phyloP scores from a whole-genome alignment of 1,140 invertebrate genomes.

The Lethocerus indicus region DNA sequence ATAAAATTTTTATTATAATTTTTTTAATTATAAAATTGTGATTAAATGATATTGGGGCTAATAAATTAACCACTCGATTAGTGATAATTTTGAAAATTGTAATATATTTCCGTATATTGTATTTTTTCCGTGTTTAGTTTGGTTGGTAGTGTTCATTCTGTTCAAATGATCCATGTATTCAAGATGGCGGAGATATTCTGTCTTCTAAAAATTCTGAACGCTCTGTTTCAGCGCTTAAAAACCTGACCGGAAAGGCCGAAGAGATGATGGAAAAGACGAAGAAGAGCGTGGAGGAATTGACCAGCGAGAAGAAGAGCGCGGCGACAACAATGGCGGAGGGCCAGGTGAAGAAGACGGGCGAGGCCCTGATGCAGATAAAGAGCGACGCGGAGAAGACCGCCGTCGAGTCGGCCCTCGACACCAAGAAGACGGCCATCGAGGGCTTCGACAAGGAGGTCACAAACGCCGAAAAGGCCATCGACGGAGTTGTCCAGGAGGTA shows the following conservation, averaged over 20 bases:
- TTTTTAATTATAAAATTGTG: too few species aligned
- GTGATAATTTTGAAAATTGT: too few species aligned
- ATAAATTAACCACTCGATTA: too few species aligned
- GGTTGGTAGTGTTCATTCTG: too few species aligned
- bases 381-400: conserved; percentile 16
- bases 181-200: too few species aligned
- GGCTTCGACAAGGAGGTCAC: conserved; percentile 19
- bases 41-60: too few species aligned
- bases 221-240: conserved; percentile 20
- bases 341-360: conserved; percentile 20
- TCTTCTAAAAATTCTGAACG: too few species aligned
- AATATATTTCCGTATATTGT: too few species aligned
- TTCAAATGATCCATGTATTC: too few species aligned
- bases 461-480: conserved; percentile 15
- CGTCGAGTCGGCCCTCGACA: conserved; percentile 14
- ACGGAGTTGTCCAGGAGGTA: conserved; percentile 17
- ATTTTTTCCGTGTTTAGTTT: too few species aligned
- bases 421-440: conserved; percentile 20
- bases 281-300: conserved; percentile 20
- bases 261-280: conserved; percentile 21
- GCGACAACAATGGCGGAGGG: conserved; percentile 19
- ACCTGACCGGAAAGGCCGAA: conserved; percentile 20
- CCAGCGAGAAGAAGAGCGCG: conserved; percentile 20
- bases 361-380: conserved; percentile 17
- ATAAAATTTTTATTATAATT: too few species aligned